Conservation (phyloP, 2,888 invertebrate genomes). For the Callimorpha dominula region DNA sequence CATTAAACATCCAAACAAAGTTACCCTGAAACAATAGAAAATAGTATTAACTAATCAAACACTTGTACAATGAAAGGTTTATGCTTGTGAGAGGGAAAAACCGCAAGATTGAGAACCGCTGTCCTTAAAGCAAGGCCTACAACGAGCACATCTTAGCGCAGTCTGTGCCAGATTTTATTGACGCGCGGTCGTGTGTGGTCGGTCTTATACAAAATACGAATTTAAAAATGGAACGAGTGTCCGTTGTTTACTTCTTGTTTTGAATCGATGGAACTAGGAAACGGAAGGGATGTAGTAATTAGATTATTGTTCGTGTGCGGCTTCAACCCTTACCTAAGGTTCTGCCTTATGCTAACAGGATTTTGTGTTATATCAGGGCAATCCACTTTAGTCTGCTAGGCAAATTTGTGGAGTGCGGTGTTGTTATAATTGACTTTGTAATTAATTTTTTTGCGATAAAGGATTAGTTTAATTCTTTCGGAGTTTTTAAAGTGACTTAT, state of each 20-base stretch:
- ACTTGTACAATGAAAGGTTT: slow-evolving; percentile 31
- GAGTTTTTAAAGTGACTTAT: slow-evolving; percentile 19
- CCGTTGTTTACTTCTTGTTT: slow-evolving; percentile 25
- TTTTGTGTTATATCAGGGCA: slow-evolving; percentile 55
- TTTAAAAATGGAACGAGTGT: slow-evolving; percentile 37
- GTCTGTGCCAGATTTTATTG: slow-evolving; percentile 56
- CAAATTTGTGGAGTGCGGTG: slow-evolving; percentile 49
- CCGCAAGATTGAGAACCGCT: slow-evolving; percentile 69
- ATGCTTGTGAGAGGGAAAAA: slow-evolving; percentile 38
- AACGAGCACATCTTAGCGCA: slow-evolving; percentile 58
- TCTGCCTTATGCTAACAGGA: slow-evolving; percentile 57
- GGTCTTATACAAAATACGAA: slow-evolving; percentile 25
- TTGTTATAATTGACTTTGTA: slow-evolving; percentile 42
- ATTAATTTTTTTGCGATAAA: slow-evolving; percentile 25
- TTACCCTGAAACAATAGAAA: slow-evolving; percentile 32
- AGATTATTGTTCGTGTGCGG: slow-evolving; percentile 67
- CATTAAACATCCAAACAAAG: slow-evolving; percentile 22
- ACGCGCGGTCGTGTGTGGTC: slow-evolving; percentile 60
- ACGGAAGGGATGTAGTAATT: slow-evolving; percentile 61
- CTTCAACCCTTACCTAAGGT: slow-evolving; percentile 67
- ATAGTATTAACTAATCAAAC: slow-evolving; percentile 43
- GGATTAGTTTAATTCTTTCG: slow-evolving; percentile 21
- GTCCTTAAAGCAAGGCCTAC: slow-evolving; percentile 62
- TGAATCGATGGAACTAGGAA: slow-evolving; percentile 27
- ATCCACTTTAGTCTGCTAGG: slow-evolving; percentile 50